Conservation (phyloP, 2,888 invertebrate species). For the Euplagia quadripunctaria region DNA sequence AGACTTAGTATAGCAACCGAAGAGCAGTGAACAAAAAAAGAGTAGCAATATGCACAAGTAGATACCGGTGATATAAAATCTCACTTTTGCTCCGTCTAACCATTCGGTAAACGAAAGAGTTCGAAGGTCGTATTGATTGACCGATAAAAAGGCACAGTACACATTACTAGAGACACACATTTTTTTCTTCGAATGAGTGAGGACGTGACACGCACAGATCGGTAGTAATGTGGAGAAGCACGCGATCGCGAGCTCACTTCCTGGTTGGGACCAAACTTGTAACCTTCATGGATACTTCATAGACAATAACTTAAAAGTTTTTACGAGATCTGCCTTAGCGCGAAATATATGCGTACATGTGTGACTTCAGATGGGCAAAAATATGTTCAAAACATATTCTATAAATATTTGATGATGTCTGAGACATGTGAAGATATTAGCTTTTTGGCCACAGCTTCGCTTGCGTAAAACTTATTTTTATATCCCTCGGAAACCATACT, state of each 20-base stretch:
- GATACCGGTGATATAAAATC: background rate
- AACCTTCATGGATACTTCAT: slow-evolving; percentile 74
- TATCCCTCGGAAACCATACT: background rate
- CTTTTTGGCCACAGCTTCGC: no score
- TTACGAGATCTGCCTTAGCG: slow-evolving; percentile 49
- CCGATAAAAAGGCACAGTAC: slow-evolving; percentile 68
- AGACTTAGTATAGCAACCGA: background rate
- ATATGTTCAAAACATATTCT: background rate
- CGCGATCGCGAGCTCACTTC: slow-evolving; percentile 74
- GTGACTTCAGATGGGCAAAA: slow-evolving; percentile 5
- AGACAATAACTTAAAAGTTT: slow-evolving; percentile 59
- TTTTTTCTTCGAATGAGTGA: slow-evolving; percentile 67
- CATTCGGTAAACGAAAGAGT: background rate
- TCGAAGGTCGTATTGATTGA: slow-evolving; percentile 61
- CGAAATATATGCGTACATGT: slow-evolving; percentile 30
- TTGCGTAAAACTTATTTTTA: background rate
- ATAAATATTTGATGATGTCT: background rate
- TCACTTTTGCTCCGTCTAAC: background rate
- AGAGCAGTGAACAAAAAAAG: background rate
- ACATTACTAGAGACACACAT: slow-evolving; percentile 59
- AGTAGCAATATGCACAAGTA: no score
- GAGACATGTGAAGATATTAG: background rate
- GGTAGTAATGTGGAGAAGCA: slow-evolving; percentile 62
- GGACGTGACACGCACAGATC: slow-evolving; percentile 69
- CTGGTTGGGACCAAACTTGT: slow-evolving; percentile 68